These are phyloP conservation scores for Ooceraea biroi DNA, from an alignment of 1,140 invertebrate species.

Conservation along the genomic window DNA sequence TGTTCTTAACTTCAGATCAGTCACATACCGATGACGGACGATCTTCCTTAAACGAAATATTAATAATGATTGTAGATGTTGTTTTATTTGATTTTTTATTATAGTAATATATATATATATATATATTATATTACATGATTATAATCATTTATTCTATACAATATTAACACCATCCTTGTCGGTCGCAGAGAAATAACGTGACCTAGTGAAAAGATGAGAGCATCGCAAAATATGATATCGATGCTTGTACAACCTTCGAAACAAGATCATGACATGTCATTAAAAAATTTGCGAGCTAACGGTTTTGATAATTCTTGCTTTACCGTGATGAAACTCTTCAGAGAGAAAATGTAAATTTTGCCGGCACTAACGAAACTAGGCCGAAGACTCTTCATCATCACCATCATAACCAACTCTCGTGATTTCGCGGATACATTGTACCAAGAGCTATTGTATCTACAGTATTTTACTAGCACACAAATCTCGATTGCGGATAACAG, in stretches of 20 bases:
- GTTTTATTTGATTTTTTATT: too few species aligned
- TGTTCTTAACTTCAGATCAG: too few species aligned
- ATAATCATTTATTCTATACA: background rate
- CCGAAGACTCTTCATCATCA: background rate
- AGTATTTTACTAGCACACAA: background rate
- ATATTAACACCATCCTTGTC: background rate
- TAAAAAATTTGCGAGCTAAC: background rate
- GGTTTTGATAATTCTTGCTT: background rate
- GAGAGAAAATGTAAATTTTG: background rate
- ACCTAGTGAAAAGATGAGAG: constrained; percentile 19
- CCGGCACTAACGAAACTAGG: background rate
- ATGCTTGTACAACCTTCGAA: constrained; percentile 24
- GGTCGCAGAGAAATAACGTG: too few species aligned
- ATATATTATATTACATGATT: too few species aligned
- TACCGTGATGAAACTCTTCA: constrained; percentile 1
- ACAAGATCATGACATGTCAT: background rate
- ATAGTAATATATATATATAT: too few species aligned
- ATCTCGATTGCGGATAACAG: background rate
- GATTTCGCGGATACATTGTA: background rate
- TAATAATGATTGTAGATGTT: too few species aligned
- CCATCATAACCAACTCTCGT: background rate
- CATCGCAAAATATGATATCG: constrained; percentile 37
- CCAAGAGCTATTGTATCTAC: constrained; percentile 7
- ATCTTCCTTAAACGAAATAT: too few species aligned
- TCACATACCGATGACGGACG: too few species aligned